Conservation (phyloP, 2,113 vertebrate species). For the Orthonyx spaldingii region DNA sequence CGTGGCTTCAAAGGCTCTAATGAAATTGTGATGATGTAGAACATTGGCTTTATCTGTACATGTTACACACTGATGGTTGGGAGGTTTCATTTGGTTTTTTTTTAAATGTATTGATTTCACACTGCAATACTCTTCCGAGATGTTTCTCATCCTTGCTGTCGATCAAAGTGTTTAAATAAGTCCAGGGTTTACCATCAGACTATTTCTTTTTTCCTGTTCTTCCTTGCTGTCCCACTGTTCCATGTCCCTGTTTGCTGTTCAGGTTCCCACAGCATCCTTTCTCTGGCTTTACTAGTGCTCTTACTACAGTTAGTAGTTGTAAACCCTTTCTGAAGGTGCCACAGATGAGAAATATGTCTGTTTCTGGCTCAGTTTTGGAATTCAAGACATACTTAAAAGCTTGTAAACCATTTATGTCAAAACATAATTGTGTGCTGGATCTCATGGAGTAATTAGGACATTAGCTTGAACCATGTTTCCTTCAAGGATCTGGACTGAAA, state of each 20-base stretch:
- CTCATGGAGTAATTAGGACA: not conserved
- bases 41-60: not conserved
- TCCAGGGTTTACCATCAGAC: not conserved
- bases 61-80: not conserved
- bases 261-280: not conserved
- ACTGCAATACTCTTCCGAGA: not conserved
- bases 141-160: not conserved
- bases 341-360: not conserved
- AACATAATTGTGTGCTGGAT: not conserved
- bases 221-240: not conserved
- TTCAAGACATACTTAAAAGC: not conserved
- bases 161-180: not conserved
- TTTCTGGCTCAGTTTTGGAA: not conserved
- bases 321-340: not conserved
- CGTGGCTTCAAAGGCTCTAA: constrained; percentile 26
- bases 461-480: not conserved
- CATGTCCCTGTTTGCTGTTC: not conserved
- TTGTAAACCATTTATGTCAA: not conserved
- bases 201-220: not conserved
- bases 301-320: not conserved
- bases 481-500: not conserved
- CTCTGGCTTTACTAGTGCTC: not conserved
- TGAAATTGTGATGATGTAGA: not conserved
- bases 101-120: not conserved
- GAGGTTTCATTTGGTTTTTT: not conserved